Base-by-base conservation (phyloP, 2,888 invertebrate genomes). In the Agapetus fuscipes region DNA sequence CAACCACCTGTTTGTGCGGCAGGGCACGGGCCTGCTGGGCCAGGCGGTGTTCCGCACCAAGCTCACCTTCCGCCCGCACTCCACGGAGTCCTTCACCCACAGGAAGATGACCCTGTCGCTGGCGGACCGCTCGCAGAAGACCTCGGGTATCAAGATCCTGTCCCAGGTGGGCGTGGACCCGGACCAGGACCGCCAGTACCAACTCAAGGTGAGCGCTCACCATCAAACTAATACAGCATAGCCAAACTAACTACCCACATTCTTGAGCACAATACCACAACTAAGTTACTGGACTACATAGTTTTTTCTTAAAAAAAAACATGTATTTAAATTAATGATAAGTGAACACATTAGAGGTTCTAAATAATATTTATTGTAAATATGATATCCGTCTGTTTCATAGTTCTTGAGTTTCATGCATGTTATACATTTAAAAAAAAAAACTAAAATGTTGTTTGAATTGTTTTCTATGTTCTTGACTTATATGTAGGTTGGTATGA, bases 61-160 rank as follows among this genome's bases (percentile, higher is more conserved):
- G 62, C 69, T 98, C 0, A 90, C 93, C 2, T 98, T 98, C 81
- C 76, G 97, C 29, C 98, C 98, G 0, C 95, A 96, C 60, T 97
- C 97, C 1, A 98, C 97, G 0, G 97, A 98, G 59, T 96, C 96
- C 14, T 94, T 96, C 65, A 98, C 98, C 0, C 97, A 98, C 62
- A 79, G 95, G 50, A 98, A 98, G 75, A 96, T 98, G 87, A 98
- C 97, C 0, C 75, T 97, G 64, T 96, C 95, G 0, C 71, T 97
- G 50, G 97, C 97, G 0, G 97, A 98, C 64, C 76, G 95, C 36
- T 87, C 91, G 29, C 83, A 88, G 34, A 95, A 95, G 64, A 87
- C 91, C 0, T 83, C 86, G 1, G 91, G 93, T 34, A 96, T 98
- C 54, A 95, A 96, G 66, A 91, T 98, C 39, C 67, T 98, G 50